Conservation (phyloP, 2,113 vertebrate genomes). For the Isichthys henryi region DNA sequence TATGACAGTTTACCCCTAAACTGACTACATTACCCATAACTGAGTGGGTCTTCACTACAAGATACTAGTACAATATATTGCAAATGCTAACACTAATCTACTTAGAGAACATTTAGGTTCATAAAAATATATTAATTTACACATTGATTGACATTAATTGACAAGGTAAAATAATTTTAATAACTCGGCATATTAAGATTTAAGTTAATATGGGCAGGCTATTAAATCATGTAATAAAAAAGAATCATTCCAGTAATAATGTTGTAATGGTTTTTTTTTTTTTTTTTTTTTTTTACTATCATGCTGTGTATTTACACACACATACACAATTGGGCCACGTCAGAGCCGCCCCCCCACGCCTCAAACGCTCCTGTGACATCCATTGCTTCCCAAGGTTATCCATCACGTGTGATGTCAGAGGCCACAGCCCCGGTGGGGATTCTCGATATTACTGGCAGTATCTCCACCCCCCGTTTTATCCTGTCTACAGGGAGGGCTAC, state of each 20-base stretch:
- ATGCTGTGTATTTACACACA: neutral
- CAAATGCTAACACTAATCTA: neutral
- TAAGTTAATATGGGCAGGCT: neutral
- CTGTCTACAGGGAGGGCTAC: conserved; percentile 38
- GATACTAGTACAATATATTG: neutral
- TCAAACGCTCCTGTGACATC: neutral
- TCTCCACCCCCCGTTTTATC: conserved; percentile 17
- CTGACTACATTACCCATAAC: neutral
- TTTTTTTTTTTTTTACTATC: neutral
- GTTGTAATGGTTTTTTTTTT: neutral
- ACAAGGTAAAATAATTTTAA: neutral
- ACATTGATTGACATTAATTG: neutral
- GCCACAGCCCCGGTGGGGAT: neutral
- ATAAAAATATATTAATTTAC: neutral
- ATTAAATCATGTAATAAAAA: neutral
- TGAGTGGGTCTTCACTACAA: neutral
- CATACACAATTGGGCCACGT: neutral
- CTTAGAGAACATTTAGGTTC: neutral
- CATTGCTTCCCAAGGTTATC: conserved; percentile 21
- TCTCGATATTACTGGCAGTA: neutral
- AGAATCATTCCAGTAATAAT: neutral
- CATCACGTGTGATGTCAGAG: neutral
- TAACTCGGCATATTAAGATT: neutral
- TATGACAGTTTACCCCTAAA: neutral
- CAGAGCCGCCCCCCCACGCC: neutral